Evolutionary conservation across 2,797 vertebrate genomes (phyloP), one percentile per base, ranked within the genome.

Genomic region (Eospalax fontanierii): DNA sequence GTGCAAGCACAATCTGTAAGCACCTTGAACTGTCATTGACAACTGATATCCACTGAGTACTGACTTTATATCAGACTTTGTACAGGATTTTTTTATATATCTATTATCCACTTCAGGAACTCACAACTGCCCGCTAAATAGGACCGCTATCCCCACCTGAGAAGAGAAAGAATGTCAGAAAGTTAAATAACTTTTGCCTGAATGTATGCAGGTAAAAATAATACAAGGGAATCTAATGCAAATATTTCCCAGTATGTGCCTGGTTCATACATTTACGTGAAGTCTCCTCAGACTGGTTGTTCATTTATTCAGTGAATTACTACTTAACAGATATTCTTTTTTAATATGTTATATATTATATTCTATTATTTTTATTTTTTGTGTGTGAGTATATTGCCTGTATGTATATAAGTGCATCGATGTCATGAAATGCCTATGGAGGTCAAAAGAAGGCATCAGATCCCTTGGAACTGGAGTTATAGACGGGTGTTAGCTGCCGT

Each of bases 1-100:
- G 43, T 40, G 50, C 14, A 14, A 54, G 14, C 50, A 84, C 91
- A 50, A 38, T 86, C 50, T 38, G 6, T 43, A 88, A 80, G 35
- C 63, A 92, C 85, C 70, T 93, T 63, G 71, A 95, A 88, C 74
- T 81, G 81, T 66, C 78, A 59, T 40, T 85, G 82, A 81, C 76
- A 85, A 68, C 43, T 26, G 68, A 38, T 4, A 4, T 28, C 90
- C 65, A 50, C 7, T 75, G 40, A 89, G 33, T n/a, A 24, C 16
- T 0, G 40, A 59, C 59, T 87, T 46, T 24, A 73, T 46, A 50
- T 66, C 82, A 90, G 40, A 71, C 19, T 33, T 74, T 54, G 35
- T 61, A 40, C 50, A 59, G 28, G 18, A 40, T 24, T 40, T 74
- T 59, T 87, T 63, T 63, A 35, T 61, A 9, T 40, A 46, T 59